Base-by-base conservation (phyloP, 1,140 invertebrate species). In the Atta texana region DNA sequence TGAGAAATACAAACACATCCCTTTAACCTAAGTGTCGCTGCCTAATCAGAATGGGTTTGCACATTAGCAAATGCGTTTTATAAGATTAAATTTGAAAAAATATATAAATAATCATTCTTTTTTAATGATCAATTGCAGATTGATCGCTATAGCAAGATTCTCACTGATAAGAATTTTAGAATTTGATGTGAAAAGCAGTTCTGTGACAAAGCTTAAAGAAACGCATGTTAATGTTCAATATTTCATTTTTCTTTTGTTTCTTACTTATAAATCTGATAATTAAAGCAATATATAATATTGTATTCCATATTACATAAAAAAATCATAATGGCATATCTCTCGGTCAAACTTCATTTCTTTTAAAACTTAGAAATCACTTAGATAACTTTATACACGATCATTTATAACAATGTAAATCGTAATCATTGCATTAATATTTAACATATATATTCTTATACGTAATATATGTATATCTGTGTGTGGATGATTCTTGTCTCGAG, bases 311-410 rank as follows among this genome's bases (percentile, higher is more conserved):
- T 87, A 92, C 89, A 92, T 92, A 92, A 91, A 89, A 63, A 93
- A 92, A 24, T 93, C 92, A 87, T 92, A 95, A 95, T 95, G 94
- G 94, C 94, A 95, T 95, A 92, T 91, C 88, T 94, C 92, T 93
- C 91, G 90, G 76, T 93, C 90, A 71, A 91, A 90, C 89, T 84
- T 90, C 91, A 87, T 92, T 89, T 93, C 85, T 89, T 92, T 94
- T 89, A 94, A 94, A 95, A 95, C 93, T 93, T 94, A 94, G 93
- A 93, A 92, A 95, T 94, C 94, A 94, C 93, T 94, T 93, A 93
- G 91, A 94, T 95, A 95, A 94, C 94, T 95, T 95, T 95, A 95
- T 95, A 95, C 94, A 95, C 91, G 94, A 93, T 94, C 92, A 93
- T 95, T 94, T 92, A 94, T 95, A 95, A 95, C 94, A 95, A 95